Conservation (phyloP, 2,888 invertebrate species). For the Lepidocyrtoides sp. region DNA sequence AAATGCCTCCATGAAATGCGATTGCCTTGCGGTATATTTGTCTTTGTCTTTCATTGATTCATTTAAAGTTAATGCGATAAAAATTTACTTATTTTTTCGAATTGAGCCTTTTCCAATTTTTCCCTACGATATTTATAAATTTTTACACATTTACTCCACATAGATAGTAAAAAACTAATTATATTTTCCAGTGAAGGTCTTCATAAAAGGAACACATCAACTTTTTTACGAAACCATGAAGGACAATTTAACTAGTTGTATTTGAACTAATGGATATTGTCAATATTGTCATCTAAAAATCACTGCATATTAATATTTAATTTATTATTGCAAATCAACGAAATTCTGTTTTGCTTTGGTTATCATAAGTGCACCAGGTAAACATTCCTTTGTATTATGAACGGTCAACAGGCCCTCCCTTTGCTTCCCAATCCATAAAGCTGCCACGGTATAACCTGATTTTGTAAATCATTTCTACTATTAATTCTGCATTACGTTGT, state of each 20-base stretch:
- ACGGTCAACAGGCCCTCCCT: constrained; percentile 83
- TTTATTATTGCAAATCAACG: neutral
- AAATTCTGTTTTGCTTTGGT: constrained; percentile 42
- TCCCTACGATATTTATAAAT: neutral
- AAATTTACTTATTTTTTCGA: too few species aligned
- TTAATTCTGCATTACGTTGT: neutral
- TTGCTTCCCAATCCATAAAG: constrained; percentile 85
- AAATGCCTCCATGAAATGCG: too few species aligned
- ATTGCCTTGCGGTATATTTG: neutral
- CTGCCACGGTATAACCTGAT: constrained; percentile 83
- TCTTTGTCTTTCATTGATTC: neutral
- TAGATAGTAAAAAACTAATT: too few species aligned
- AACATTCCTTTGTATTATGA: neutral
- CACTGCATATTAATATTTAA: constrained; percentile 25
- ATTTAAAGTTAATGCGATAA: too few species aligned
- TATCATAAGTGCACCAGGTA: constrained; percentile 7
- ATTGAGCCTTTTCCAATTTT: neutral
- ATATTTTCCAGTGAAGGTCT: neutral
- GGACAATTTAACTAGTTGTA: neutral
- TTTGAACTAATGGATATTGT: neutral
- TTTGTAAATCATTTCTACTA: neutral
- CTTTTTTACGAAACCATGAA: neutral
- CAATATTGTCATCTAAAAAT: neutral
- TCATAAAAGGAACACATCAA: neutral
- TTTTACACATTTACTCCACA: too few species aligned